A percentile compares a stretch with the other conserved stretches of the same genome.
Evolutionary conservation across 64 coral and sea anemone genomes (phyloP).

Genomic region (Stichodactyla mertensii): DNA sequence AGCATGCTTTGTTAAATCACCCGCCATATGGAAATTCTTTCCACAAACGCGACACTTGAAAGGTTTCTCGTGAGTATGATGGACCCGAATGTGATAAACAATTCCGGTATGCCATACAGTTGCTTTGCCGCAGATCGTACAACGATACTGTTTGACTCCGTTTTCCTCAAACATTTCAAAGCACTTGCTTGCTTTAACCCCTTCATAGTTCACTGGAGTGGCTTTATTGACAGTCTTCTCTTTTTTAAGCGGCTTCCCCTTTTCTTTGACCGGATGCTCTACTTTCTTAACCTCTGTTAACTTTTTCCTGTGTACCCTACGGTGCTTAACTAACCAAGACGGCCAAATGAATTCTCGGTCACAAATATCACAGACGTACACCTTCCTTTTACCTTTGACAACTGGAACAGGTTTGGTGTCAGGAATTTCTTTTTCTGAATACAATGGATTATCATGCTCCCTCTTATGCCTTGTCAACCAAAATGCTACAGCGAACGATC

Average conservation of each 20-base stretch:
- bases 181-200: not conserved
- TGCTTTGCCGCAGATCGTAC: constrained; percentile 11
- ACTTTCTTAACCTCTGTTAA: not conserved
- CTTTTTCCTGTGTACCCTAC: not conserved
- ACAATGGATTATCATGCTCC: not conserved
- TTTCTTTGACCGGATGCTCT: not conserved
- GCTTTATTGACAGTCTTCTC: not conserved
- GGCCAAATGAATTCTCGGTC: constrained; percentile 9
- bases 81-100: constrained; percentile 22
- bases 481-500: constrained; percentile 4
- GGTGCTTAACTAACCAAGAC: constrained; percentile 18
- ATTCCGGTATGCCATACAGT: constrained; percentile 27
- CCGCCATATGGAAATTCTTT: constrained; percentile 22
- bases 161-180: constrained; percentile 21
- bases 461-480: constrained; percentile 22
- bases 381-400: not conserved
- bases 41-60: constrained; percentile 14
- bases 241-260: not conserved
- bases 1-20: constrained; percentile 15
- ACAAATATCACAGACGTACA: constrained; percentile 1
- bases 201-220: not conserved
- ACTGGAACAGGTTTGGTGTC: not conserved
- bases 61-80: constrained; percentile 24
- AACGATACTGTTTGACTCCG: constrained; percentile 17
- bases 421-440: not conserved